Evolutionary conservation across 2,113 vertebrate species (phyloP).

Genomic region (Macroglossus sobrinus): DNA sequence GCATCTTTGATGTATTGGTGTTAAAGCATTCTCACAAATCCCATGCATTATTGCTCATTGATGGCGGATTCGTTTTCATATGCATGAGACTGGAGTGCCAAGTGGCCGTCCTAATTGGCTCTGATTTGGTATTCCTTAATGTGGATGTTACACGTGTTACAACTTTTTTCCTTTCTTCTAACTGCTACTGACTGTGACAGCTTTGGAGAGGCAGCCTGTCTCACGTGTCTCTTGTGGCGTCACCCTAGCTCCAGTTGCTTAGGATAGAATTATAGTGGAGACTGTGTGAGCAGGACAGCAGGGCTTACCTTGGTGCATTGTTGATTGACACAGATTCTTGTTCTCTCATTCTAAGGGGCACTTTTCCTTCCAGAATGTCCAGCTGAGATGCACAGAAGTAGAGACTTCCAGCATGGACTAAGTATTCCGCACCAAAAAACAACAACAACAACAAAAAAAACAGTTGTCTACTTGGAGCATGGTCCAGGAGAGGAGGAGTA

Average conservation of each 20-base stretch:
- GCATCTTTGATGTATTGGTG: conserved; percentile 63
- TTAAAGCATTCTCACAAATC: neutral
- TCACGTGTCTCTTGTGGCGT: neutral
- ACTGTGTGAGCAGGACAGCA: neutral
- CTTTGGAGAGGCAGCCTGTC: neutral
- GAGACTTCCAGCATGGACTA: neutral
- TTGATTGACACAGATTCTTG: neutral
- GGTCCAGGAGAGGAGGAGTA: neutral
- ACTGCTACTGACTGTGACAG: neutral
- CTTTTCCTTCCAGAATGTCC: neutral
- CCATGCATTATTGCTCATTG: conserved; percentile 38
- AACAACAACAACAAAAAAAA: neutral
- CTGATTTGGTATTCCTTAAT: conserved; percentile 41
- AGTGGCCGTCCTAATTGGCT: conserved; percentile 66
- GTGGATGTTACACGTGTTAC: conserved; percentile 42
- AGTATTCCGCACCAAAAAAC: neutral
- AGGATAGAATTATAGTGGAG: neutral
- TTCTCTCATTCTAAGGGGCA: neutral
- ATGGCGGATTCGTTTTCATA: conserved; percentile 47
- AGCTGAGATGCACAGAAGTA: neutral
- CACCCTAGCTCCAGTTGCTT: neutral
- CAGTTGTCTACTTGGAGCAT: neutral
- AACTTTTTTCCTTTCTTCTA: neutral
- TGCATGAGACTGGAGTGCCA: conserved; percentile 57
- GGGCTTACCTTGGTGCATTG: neutral